A percentile compares a stretch with the other conserved stretches of the same genome.
Conservation (phyloP, 1,140 invertebrate species). For the Ditylenchus dipsaci region DNA sequence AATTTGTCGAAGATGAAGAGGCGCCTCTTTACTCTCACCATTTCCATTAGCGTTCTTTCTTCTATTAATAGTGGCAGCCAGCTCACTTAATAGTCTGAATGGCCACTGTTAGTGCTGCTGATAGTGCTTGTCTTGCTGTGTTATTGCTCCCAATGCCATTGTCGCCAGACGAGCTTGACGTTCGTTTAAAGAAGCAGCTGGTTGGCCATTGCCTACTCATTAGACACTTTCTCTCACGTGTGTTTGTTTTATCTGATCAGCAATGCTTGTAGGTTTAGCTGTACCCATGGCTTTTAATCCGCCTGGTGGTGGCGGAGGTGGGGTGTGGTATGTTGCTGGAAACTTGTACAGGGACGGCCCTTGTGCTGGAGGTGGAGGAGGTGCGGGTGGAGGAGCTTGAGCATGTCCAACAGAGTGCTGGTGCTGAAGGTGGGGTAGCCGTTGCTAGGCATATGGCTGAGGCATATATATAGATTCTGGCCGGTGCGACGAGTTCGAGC, state of each 20-base stretch:
- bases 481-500: slow-evolving; percentile 29
- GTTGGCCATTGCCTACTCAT: background rate
- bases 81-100: slow-evolving; percentile 2
- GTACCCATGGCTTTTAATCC: background rate
- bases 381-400: slow-evolving; percentile 9
- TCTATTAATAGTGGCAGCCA: slow-evolving; percentile 5
- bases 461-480: slow-evolving; percentile 11
- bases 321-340: slow-evolving; percentile 17
- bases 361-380: slow-evolving; percentile 1
- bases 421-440: slow-evolving; percentile 1
- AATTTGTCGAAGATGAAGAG: too few relatives aligned
- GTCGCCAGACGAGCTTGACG: slow-evolving; percentile 4
- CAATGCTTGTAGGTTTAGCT: slow-evolving; percentile 6
- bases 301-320: slow-evolving; percentile 13
- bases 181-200: slow-evolving; percentile 2
- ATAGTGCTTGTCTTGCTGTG: slow-evolving; percentile 7
- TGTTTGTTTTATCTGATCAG: slow-evolving; percentile 15
- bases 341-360: slow-evolving; percentile 3
- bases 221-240: slow-evolving; percentile 13
- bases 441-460: background rate
- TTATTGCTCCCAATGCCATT: slow-evolving; percentile 3
- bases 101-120: slow-evolving; percentile 5
- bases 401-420: background rate
- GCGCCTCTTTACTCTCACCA: background rate
- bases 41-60: background rate